Evolutionary conservation across 2,113 vertebrate species (phyloP).

Genomic region (Sminthopsis crassicaudata): DNA sequence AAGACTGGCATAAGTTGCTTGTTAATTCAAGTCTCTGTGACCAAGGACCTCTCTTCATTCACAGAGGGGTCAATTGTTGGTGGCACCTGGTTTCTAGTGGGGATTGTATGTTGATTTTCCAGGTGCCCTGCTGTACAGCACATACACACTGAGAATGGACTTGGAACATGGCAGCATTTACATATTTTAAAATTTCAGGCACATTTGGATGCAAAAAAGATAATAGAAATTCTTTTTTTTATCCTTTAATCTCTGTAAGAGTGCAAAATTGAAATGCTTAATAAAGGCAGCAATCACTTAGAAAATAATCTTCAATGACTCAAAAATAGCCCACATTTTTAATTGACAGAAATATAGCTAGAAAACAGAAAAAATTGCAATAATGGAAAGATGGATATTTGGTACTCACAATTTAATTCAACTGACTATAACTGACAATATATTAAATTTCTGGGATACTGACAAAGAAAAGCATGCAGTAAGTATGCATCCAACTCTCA

Average conservation of each 20-base stretch:
- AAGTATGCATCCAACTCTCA: background rate
- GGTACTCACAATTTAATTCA: slow-evolving; percentile 63
- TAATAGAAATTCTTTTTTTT: slow-evolving; percentile 56
- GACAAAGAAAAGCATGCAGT: slow-evolving; percentile 56
- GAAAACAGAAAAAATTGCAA: slow-evolving; percentile 56
- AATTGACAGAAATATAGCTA: slow-evolving; percentile 61
- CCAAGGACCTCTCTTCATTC: slow-evolving; percentile 81
- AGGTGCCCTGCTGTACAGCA: slow-evolving; percentile 80
- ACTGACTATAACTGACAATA: slow-evolving; percentile 62
- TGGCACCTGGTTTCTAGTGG: slow-evolving; percentile 78
- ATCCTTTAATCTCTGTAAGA: slow-evolving; percentile 73
- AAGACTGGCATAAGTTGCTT: slow-evolving; percentile 84
- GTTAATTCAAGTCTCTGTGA: slow-evolving; percentile 79
- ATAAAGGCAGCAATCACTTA: slow-evolving; percentile 76
- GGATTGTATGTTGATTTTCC: slow-evolving; percentile 72
- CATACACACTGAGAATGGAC: slow-evolving; percentile 74
- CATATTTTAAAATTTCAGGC: slow-evolving; percentile 80
- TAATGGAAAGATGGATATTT: slow-evolving; percentile 66
- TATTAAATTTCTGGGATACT: slow-evolving; percentile 44
- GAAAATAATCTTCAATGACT: slow-evolving; percentile 73
- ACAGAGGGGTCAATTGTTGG: slow-evolving; percentile 69
- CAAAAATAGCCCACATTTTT: slow-evolving; percentile 71
- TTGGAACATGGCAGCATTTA: slow-evolving; percentile 83
- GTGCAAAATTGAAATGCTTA: slow-evolving; percentile 83
- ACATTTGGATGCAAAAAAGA: slow-evolving; percentile 83